These are phyloP conservation scores for Cettia cetti DNA, from an alignment of 2,113 vertebrate genomes.

Conservation along the genomic window DNA sequence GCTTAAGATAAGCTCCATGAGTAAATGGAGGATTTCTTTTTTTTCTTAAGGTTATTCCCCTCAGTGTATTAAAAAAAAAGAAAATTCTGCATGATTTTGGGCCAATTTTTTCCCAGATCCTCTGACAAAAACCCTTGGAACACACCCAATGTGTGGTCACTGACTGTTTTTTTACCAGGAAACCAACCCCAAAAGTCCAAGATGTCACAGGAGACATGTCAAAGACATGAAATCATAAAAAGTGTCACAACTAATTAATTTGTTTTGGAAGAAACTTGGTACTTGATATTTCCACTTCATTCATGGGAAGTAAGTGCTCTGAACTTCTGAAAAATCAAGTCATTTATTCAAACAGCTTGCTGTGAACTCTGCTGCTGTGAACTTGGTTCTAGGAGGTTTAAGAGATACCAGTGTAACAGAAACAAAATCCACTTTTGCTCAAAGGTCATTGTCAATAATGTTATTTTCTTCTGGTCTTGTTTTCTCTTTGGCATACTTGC, in stretches of 20 bases:
- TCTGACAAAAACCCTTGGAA: not conserved
- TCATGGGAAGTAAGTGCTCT: not conserved
- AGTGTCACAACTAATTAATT: not conserved
- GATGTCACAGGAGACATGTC: not conserved
- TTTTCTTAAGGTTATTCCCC: not conserved
- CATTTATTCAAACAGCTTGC: not conserved
- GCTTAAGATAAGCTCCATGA: not conserved
- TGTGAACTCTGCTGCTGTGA: not conserved
- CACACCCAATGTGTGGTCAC: not conserved
- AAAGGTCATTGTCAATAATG: not conserved
- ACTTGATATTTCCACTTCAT: not conserved
- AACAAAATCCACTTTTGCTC: constrained; percentile 1
- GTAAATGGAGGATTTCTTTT: not conserved
- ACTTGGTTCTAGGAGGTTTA: not conserved
- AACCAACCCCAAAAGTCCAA: not conserved
- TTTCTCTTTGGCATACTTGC: not conserved
- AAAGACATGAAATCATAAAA: not conserved
- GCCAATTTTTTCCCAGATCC: not conserved
- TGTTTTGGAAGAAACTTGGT: not conserved
- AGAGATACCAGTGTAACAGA: not conserved
- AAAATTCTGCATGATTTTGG: not conserved
- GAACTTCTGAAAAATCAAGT: not conserved
- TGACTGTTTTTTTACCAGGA: not conserved
- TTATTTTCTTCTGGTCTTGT: not conserved
- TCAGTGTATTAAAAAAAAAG: not conserved